phyloP scores from a whole-genome alignment of 2,797 vertebrate species.

The Rhabdomys pumilio region DNA sequence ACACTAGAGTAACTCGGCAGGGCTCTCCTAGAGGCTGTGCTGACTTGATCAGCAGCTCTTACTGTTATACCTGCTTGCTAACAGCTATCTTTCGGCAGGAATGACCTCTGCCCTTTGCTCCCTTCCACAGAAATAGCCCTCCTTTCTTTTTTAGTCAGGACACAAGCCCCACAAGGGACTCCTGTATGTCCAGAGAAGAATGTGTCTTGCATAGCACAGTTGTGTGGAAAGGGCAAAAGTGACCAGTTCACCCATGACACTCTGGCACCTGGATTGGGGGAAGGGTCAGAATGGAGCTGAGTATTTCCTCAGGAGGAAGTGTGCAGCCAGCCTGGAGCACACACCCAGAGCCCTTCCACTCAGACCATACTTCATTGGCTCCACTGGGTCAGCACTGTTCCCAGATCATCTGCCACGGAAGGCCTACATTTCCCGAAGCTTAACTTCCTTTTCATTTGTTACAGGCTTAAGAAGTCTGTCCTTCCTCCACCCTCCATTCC shows the following conservation, averaged over 20 bases:
- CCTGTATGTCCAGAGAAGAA: neutral
- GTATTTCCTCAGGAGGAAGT: neutral
- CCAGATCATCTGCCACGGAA: neutral
- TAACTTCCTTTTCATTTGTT: neutral
- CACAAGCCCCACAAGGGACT: neutral
- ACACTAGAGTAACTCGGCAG: neutral
- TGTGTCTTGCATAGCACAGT: neutral
- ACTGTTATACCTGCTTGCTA: neutral
- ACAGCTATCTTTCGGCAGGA: neutral
- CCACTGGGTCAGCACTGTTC: neutral
- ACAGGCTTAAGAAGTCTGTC: neutral
- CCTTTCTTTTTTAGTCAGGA: neutral
- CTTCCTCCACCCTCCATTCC: neutral
- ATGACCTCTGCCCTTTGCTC: conserved; percentile 5
- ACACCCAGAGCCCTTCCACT: neutral
- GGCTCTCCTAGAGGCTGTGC: neutral
- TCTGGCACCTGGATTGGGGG: neutral
- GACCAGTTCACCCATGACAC: neutral
- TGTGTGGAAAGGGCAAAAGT: neutral
- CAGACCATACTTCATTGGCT: neutral
- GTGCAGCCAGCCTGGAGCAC: neutral
- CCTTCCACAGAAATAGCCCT: neutral
- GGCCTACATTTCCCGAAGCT: neutral
- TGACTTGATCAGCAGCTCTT: neutral
- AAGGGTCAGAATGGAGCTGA: too few species aligned